A percentile compares a stretch with the other conserved stretches of the same genome.
These are phyloP conservation scores for Tympanoctomys barrerae DNA, from an alignment of 2,797 vertebrate species.

Conservation along the genomic window DNA sequence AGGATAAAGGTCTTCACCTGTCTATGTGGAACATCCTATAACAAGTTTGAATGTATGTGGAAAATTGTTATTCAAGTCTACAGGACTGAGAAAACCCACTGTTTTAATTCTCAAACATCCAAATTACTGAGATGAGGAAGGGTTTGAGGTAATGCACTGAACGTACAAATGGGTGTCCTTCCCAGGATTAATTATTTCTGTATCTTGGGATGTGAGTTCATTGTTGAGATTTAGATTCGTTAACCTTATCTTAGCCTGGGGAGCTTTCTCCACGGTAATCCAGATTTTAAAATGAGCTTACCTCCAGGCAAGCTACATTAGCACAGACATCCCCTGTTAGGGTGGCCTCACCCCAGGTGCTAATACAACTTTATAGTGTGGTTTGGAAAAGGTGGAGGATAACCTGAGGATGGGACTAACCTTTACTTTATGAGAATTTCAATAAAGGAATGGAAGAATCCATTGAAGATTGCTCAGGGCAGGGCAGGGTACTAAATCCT, in stretches of 20 bases:
- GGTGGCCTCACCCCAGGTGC: slow-evolving; percentile 74
- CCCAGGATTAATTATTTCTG: slow-evolving; percentile 70
- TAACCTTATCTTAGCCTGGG: slow-evolving; percentile 65
- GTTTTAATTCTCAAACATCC: neutral
- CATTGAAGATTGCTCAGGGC: slow-evolving; percentile 75
- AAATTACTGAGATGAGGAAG: neutral
- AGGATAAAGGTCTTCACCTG: neutral
- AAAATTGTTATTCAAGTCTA: neutral
- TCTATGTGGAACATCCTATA: neutral
- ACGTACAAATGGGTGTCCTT: slow-evolving; percentile 50
- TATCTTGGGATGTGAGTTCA: slow-evolving; percentile 65
- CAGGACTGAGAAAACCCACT: neutral
- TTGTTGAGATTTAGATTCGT: slow-evolving; percentile 63
- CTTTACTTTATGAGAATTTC: slow-evolving; percentile 87
- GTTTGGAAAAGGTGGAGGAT: slow-evolving; percentile 87
- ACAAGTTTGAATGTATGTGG: neutral
- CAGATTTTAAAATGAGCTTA: slow-evolving; percentile 71
- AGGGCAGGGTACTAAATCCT: slow-evolving; percentile 76
- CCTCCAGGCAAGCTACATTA: slow-evolving; percentile 64
- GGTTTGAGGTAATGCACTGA: neutral
- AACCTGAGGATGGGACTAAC: slow-evolving; percentile 87
- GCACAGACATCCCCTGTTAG: slow-evolving; percentile 45
- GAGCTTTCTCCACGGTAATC: slow-evolving; percentile 68
- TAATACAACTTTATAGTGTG: slow-evolving; percentile 84
- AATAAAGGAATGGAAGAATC: slow-evolving; percentile 78